Evolutionary conservation across 2,797 vertebrate genomes (phyloP).

Genomic region (Tokudaia tokunoshimensis): DNA sequence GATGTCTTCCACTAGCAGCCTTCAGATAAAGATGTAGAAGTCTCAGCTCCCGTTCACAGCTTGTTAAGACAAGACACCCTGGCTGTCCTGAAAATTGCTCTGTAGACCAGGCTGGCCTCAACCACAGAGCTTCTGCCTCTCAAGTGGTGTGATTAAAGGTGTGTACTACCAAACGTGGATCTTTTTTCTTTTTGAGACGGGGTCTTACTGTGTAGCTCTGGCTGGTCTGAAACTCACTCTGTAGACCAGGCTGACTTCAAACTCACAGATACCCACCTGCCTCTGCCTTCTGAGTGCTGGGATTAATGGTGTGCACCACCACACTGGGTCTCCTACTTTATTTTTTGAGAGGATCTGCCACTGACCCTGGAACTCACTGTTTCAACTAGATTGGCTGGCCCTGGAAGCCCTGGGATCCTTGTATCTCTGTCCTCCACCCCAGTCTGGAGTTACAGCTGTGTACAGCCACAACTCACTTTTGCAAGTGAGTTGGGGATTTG

Average conservation of each 20-base stretch:
- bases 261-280: neutral
- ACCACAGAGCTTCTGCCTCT: neutral
- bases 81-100: neutral
- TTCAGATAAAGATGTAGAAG: too few species aligned
- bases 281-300: neutral
- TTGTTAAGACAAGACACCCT: too few species aligned
- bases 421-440: neutral
- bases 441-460: neutral
- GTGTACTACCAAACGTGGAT: neutral
- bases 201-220: neutral
- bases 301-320: neutral
- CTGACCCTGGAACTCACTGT: neutral
- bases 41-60: too few species aligned
- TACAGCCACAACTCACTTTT: neutral
- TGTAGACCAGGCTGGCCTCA: neutral
- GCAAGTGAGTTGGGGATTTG: too few species aligned
- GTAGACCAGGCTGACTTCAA: neutral
- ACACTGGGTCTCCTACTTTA: neutral
- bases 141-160: neutral
- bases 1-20: too few species aligned
- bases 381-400: neutral
- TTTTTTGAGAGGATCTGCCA: neutral
- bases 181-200: neutral
- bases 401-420: neutral
- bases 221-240: neutral